Conservation (phyloP, 2,888 invertebrate genomes). For the Trichopoda pennipes region DNA sequence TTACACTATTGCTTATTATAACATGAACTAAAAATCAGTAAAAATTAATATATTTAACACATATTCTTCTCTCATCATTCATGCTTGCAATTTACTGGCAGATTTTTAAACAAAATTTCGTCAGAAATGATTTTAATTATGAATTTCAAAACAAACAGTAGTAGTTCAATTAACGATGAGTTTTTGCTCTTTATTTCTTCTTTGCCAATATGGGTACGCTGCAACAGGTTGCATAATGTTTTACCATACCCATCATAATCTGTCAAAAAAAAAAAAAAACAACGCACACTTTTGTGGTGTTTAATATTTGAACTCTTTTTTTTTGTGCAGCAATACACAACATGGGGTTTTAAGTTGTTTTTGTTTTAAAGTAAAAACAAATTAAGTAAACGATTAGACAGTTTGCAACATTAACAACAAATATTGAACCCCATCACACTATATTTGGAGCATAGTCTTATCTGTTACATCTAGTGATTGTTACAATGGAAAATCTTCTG, state of each 20-base stretch:
- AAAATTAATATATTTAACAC: constrained; percentile 38
- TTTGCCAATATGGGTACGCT: not conserved
- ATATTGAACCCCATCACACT: constrained; percentile 22
- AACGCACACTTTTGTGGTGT: constrained; percentile 56
- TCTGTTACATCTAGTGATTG: not conserved
- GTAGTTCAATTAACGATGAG: constrained; percentile 57
- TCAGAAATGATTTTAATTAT: constrained; percentile 56
- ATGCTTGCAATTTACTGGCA: constrained; percentile 5
- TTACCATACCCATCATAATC: constrained; percentile 62
- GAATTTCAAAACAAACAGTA: constrained; percentile 35
- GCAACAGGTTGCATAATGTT: constrained; percentile 57
- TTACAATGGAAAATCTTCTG: not conserved
- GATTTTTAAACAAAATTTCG: constrained; percentile 38
- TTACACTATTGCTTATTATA: not conserved
- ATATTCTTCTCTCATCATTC: constrained; percentile 41
- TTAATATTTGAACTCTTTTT: constrained; percentile 27
- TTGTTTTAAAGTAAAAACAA: constrained; percentile 6
- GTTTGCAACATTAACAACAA: constrained; percentile 44
- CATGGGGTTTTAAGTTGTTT: constrained; percentile 11
- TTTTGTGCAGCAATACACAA: constrained; percentile 8
- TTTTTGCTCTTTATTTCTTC: constrained; percentile 9
- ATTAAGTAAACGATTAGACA: constrained; percentile 27
- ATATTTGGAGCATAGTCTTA: not conserved
- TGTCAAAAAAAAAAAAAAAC: constrained; percentile 25
- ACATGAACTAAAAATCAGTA: constrained; percentile 23